These are phyloP conservation scores for Cossypha caffra DNA, from an alignment of 2,797 vertebrate species.

Conservation along the genomic window DNA sequence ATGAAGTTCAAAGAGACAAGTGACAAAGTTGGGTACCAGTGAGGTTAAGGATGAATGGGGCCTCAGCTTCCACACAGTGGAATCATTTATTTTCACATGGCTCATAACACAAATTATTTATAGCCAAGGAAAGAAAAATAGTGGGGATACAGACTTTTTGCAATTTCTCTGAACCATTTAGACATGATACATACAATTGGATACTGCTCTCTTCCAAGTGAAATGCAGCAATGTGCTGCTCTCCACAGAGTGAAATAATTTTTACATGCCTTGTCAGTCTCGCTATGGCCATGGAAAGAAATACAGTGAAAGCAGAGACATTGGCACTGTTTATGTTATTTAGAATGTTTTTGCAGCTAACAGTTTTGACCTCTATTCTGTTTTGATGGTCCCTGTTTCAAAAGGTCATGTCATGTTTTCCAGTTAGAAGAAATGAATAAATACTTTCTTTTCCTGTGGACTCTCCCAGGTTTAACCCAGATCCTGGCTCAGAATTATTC, in stretches of 20 bases:
- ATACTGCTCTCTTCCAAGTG: slow-evolving; percentile 28
- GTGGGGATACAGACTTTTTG: not conserved
- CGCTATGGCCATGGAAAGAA: slow-evolving; percentile 48
- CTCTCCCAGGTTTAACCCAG: not conserved
- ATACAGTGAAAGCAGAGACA: slow-evolving; percentile 53
- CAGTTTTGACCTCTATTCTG: slow-evolving; percentile 30
- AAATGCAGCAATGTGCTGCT: slow-evolving; percentile 13
- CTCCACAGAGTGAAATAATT: slow-evolving; percentile 66
- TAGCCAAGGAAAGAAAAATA: slow-evolving; percentile 67
- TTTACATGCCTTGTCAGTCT: slow-evolving; percentile 54
- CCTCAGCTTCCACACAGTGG: not conserved
- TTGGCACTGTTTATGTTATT: slow-evolving; percentile 32
- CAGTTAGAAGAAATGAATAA: slow-evolving; percentile 19
- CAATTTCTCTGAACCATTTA: slow-evolving; percentile 18
- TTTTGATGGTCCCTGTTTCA: slow-evolving; percentile 45
- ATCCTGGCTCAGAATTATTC: not conserved
- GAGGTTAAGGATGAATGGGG: not conserved
- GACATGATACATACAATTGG: not conserved
- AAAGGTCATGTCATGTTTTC: slow-evolving; percentile 29
- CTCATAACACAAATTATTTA: slow-evolving; percentile 49
- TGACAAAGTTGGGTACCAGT: not conserved
- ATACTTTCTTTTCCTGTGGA: slow-evolving; percentile 33
- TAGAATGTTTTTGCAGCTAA: slow-evolving; percentile 64
- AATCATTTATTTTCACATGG: slow-evolving; percentile 34
- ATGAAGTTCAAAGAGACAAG: not conserved